Conservation (phyloP, 2,888 invertebrate species). For the Noctua pronuba region DNA sequence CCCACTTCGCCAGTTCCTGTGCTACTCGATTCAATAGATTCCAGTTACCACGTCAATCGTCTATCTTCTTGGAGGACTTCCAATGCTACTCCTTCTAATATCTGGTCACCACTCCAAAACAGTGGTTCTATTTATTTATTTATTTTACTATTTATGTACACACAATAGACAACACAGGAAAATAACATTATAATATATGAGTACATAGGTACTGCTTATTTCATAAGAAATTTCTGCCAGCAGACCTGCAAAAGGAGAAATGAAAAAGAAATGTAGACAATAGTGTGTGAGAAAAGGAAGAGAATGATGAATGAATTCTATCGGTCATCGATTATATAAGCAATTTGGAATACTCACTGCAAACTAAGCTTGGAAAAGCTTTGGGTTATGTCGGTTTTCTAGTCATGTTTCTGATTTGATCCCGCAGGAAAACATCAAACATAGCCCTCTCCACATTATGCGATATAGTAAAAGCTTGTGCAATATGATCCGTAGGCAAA, state of each 20-base stretch:
- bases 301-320: no score
- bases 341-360: neutral
- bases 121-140: no score
- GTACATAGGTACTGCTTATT: no score
- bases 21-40: neutral
- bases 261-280: no score
- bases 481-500: slow-evolving; percentile 24
- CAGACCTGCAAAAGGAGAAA: no score
- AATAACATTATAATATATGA: no score
- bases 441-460: neutral
- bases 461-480: slow-evolving; percentile 12
- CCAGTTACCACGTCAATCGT: neutral
- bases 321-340: neutral
- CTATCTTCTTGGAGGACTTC: neutral
- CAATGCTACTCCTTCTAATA: neutral
- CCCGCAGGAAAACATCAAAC: neutral
- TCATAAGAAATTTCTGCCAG: no score
- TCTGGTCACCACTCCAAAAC: neutral
- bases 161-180: no score
- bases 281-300: no score
- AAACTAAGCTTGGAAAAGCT: neutral
- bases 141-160: no score
- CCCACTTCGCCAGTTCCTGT: neutral
- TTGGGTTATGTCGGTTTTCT: neutral
- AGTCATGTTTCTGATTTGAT: neutral